phyloP scores from a whole-genome alignment of 2,888 invertebrate genomes.

The Agonum fuliginosum region DNA sequence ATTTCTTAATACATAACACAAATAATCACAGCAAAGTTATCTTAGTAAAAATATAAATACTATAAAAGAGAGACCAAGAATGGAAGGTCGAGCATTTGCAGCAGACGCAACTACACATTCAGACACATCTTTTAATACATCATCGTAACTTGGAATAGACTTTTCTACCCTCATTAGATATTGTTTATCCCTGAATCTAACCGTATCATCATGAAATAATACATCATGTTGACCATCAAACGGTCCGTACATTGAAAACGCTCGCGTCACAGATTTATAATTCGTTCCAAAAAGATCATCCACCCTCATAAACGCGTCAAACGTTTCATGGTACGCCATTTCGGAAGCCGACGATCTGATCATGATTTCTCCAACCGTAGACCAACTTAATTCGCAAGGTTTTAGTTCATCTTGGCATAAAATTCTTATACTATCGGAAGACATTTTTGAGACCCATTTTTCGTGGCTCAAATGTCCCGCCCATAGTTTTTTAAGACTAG shows the following conservation, averaged over 20 bases:
- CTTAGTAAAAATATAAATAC: slow-evolving; percentile 49
- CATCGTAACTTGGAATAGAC: slow-evolving; percentile 50
- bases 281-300: slow-evolving; percentile 83
- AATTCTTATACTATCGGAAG: slow-evolving; percentile 73
- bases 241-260: slow-evolving; percentile 82
- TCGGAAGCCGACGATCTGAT: slow-evolving; percentile 75
- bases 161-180: slow-evolving; percentile 33
- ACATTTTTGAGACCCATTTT: slow-evolving; percentile 70
- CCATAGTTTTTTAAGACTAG: slow-evolving; percentile 65
- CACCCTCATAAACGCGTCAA: slow-evolving; percentile 81
- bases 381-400: slow-evolving; percentile 81
- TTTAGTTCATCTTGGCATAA: slow-evolving; percentile 76
- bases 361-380: slow-evolving; percentile 81
- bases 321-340: slow-evolving; percentile 80
- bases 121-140: slow-evolving; percentile 41
- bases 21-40: slow-evolving; percentile 47
- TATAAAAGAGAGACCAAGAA: slow-evolving; percentile 37
- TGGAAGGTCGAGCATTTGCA: neutral
- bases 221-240: slow-evolving; percentile 80
- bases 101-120: slow-evolving; percentile 23
- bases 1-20: slow-evolving; percentile 4
- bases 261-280: slow-evolving; percentile 75
- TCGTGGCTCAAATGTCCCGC: slow-evolving; percentile 73
- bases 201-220: slow-evolving; percentile 79
- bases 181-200: slow-evolving; percentile 65